phyloP scores from a whole-genome alignment of 2,797 vertebrate genomes.

The Cryptoblepharus egeriae region DNA sequence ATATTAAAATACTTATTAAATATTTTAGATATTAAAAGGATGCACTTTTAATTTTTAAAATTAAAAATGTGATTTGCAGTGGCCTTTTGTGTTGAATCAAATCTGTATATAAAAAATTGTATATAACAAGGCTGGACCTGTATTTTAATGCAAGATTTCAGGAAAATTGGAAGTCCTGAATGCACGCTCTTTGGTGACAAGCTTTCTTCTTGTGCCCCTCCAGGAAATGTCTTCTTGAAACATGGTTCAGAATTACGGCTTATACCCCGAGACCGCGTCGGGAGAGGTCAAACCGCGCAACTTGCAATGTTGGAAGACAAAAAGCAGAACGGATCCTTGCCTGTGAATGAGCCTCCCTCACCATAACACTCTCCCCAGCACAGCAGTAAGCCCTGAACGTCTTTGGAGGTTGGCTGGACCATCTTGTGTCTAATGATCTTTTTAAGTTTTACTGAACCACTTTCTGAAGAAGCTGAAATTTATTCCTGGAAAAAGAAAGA shows the following conservation, averaged over 20 bases:
- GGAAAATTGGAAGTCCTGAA: background rate
- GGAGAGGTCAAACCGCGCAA: constrained; percentile 69
- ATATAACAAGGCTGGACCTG: no score
- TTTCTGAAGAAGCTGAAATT: background rate
- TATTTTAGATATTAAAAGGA: no score
- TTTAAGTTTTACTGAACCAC: no score
- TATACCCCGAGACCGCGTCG: constrained; percentile 97
- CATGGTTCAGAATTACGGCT: constrained; percentile 96
- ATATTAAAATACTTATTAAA: no score
- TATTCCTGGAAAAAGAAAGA: background rate
- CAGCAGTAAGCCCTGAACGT: background rate
- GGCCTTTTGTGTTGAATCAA: no score
- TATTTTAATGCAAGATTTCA: background rate
- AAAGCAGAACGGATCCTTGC: constrained; percentile 41
- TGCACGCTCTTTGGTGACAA: background rate
- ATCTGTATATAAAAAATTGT: no score
- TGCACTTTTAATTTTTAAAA: no score
- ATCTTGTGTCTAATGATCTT: background rate
- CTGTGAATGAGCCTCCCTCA: constrained; percentile 39
- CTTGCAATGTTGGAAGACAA: constrained; percentile 20
- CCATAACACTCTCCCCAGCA: background rate
- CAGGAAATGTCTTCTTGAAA: constrained; percentile 97
- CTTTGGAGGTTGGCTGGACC: background rate
- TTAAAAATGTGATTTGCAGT: no score
- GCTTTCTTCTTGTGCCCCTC: constrained; percentile 45